Conservation (phyloP, 2,888 invertebrate species). For the Tuberolachnus salignus region DNA sequence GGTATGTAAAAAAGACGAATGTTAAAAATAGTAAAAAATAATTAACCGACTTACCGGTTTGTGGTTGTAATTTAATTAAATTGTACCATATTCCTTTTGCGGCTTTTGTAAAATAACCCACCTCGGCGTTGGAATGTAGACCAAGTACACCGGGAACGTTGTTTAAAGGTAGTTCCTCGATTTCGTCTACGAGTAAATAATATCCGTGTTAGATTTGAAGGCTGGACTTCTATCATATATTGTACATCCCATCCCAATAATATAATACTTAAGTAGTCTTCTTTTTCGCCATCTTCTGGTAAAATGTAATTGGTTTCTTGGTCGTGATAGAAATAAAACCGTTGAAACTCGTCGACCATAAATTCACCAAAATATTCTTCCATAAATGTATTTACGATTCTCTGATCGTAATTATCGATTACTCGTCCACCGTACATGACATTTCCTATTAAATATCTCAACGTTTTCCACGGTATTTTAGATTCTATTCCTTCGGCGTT, state of each 20-base stretch:
- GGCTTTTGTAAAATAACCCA: slow-evolving; percentile 79
- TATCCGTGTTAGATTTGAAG: neutral
- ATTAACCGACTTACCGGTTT: slow-evolving; percentile 71
- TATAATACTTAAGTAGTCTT: slow-evolving; percentile 73
- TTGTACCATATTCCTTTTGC: slow-evolving; percentile 83
- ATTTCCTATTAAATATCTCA: slow-evolving; percentile 93
- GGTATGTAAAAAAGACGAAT: neutral
- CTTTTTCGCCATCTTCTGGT: slow-evolving; percentile 72
- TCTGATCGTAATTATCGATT: slow-evolving; percentile 88
- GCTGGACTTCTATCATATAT: neutral
- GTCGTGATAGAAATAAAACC: slow-evolving; percentile 86
- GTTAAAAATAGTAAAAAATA: neutral
- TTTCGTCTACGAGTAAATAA: slow-evolving; percentile 61
- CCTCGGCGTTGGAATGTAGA: slow-evolving; percentile 92
- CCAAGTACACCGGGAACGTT: slow-evolving; percentile 93
- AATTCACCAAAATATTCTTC: slow-evolving; percentile 95
- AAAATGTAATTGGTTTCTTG: slow-evolving; percentile 77
- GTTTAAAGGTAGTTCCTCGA: slow-evolving; percentile 80
- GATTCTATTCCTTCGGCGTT: slow-evolving; percentile 66
- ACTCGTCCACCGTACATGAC: slow-evolving; percentile 95
- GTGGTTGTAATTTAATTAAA: slow-evolving; percentile 88
- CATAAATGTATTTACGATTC: slow-evolving; percentile 87
- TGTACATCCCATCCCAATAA: neutral
- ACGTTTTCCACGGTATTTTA: slow-evolving; percentile 84
- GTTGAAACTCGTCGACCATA: slow-evolving; percentile 87